Percentiles rank a stretch among this genome's conserved stretches.
phyloP scores from a whole-genome alignment of 2,113 vertebrate species.

The Tetrax tetrax region DNA sequence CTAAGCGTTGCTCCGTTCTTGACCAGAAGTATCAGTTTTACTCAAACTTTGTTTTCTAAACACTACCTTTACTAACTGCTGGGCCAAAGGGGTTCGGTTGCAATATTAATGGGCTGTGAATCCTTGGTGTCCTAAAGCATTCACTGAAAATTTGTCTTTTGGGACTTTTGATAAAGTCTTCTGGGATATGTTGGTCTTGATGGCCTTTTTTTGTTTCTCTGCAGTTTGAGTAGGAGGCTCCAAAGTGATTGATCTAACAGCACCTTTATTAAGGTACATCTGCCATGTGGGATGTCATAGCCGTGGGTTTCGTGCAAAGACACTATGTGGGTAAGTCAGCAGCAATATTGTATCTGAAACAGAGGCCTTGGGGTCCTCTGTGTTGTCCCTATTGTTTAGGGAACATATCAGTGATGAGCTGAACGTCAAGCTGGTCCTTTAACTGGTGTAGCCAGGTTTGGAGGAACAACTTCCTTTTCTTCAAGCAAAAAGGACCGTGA shows the following conservation, averaged over 20 bases:
- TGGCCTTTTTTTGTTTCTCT: conserved; percentile 64
- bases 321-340: not conserved
- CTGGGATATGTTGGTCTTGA: conserved; percentile 72
- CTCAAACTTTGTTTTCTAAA: not conserved
- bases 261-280: not conserved
- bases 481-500: not conserved
- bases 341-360: not conserved
- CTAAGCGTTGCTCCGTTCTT: not conserved
- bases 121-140: not conserved
- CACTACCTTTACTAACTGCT: not conserved
- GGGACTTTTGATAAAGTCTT: conserved; percentile 63
- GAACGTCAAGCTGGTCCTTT: not conserved
- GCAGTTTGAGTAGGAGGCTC: not conserved
- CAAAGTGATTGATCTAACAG: not conserved
- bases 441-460: not conserved
- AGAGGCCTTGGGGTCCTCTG: not conserved
- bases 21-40: not conserved
- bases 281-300: not conserved
- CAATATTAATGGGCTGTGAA: not conserved
- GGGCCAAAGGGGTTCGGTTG: not conserved
- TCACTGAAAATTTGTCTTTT: conserved; percentile 52
- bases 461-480: not conserved
- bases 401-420: not conserved
- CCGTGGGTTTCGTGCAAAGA: not conserved
- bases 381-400: not conserved